Conservation (phyloP, 2,113 vertebrate species). For the Ahaetulla prasina region DNA sequence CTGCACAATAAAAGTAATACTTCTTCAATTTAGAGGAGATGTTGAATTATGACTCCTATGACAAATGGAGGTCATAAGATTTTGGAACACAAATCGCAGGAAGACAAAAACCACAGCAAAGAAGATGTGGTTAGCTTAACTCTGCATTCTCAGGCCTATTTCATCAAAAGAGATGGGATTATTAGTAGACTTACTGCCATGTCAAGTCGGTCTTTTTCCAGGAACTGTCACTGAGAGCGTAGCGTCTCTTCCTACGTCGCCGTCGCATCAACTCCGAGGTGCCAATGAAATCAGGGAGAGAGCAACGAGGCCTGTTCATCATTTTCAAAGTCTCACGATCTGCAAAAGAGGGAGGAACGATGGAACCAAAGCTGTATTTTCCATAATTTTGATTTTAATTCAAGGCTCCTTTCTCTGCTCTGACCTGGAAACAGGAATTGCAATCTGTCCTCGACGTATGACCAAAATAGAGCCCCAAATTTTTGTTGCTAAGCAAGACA, state of each 20-base stretch:
- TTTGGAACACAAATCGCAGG: not conserved
- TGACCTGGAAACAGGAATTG: no score
- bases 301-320: constrained; percentile 82
- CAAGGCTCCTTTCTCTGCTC: not conserved
- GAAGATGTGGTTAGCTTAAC: not conserved
- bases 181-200: constrained; percentile 70
- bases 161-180: not conserved
- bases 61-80: not conserved
- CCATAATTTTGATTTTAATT: not conserved
- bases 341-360: not conserved
- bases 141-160: not conserved
- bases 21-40: not conserved
- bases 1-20: not conserved
- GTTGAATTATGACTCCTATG: not conserved
- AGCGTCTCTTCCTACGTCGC: constrained; percentile 61
- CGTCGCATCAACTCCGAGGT: constrained; percentile 68
- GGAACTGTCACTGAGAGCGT: constrained; percentile 70
- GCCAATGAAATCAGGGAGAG: constrained; percentile 81
- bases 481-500: not conserved
- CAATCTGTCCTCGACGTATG: not conserved
- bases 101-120: not conserved
- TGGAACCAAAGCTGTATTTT: not conserved
- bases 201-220: constrained; percentile 79
- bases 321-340: constrained; percentile 68
- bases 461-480: not conserved